phyloP scores from a whole-genome alignment of 2,888 invertebrate genomes.

The Microctonus hyperodae region DNA sequence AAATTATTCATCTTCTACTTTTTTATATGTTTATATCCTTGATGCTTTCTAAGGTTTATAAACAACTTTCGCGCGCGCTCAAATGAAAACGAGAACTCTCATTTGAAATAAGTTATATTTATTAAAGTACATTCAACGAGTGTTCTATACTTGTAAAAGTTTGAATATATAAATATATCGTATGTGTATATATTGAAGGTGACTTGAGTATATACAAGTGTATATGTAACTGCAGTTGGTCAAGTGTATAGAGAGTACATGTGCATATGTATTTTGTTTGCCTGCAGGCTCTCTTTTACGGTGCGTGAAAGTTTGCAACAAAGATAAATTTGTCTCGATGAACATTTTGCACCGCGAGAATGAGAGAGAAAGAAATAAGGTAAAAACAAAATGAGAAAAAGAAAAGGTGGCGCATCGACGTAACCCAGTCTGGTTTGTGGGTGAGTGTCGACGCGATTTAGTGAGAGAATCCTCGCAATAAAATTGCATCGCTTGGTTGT shows the following conservation, averaged over 20 bases:
- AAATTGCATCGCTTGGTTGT: conserved; percentile 14
- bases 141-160: conserved; percentile 11
- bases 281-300: conserved; percentile 43
- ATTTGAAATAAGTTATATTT: conserved; percentile 15
- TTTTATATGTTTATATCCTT: background rate
- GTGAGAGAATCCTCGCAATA: conserved; percentile 20
- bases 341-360: conserved; percentile 31
- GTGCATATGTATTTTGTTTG: background rate
- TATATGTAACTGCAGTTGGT: conserved; percentile 22
- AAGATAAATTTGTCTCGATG: conserved; percentile 55
- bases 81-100: conserved; percentile 7
- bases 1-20: conserved; percentile 2
- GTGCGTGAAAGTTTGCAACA: conserved; percentile 57
- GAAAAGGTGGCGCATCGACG: conserved; percentile 18
- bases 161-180: conserved; percentile 35
- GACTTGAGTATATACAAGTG: background rate
- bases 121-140: conserved; percentile 11
- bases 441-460: conserved; percentile 11
- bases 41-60: background rate
- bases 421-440: conserved; percentile 13
- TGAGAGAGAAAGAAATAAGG: conserved; percentile 2
- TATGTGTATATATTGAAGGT: conserved; percentile 34
- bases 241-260: conserved; percentile 22
- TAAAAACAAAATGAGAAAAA: conserved; percentile 19
- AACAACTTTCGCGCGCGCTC: conserved; percentile 1